Conservation (phyloP, 2,113 vertebrate species). For the Pomatostomus ruficeps region DNA sequence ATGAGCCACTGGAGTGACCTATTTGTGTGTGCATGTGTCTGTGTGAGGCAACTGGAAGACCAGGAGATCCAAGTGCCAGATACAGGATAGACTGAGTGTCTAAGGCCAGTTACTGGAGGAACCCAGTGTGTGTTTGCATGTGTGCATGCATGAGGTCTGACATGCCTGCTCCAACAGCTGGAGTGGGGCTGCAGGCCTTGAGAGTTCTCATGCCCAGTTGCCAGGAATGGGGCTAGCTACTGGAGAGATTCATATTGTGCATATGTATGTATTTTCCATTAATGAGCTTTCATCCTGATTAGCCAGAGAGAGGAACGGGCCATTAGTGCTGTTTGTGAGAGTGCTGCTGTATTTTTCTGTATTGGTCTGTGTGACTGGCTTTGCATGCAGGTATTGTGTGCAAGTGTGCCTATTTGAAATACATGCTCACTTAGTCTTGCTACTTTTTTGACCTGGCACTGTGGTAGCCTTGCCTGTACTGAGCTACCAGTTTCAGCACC, state of each 20-base stretch:
- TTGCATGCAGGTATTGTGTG: background rate
- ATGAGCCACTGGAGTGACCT: background rate
- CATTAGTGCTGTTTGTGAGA: background rate
- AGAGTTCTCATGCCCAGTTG: background rate
- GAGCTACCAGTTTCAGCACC: background rate
- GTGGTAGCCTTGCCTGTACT: background rate
- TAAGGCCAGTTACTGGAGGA: background rate
- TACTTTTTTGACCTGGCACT: background rate
- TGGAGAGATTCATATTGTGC: background rate
- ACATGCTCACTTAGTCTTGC: background rate
- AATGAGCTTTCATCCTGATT: background rate
- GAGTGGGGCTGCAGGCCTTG: background rate
- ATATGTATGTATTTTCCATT: background rate
- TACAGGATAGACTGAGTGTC: background rate
- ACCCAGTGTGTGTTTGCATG: background rate
- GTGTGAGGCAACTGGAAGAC: background rate
- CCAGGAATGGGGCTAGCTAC: background rate
- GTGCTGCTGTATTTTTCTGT: background rate
- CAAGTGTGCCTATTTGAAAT: background rate
- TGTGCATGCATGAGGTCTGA: background rate
- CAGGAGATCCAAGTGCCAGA: background rate
- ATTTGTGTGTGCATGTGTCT: background rate
- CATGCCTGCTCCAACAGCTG: background rate
- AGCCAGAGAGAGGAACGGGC: background rate
- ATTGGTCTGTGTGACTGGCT: background rate